Percentiles rank a stretch among this genome's conserved stretches.
Conservation (phyloP, 2,888 invertebrate species). For the Cheiracanthium punctorium region DNA sequence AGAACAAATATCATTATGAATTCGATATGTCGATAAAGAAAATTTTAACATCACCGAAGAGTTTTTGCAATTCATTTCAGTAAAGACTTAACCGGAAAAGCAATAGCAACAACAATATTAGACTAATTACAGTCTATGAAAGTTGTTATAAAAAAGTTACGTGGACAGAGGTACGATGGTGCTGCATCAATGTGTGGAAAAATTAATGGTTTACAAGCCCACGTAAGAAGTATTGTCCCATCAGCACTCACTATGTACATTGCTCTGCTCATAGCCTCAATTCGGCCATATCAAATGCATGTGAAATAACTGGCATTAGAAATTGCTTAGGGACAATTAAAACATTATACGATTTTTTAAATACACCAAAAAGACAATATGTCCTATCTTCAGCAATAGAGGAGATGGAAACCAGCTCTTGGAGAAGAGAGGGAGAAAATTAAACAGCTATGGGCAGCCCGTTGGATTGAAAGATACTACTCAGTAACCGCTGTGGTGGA, state of each 20-base stretch:
- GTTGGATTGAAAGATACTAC: not conserved
- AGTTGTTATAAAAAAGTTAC: no score
- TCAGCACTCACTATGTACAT: no score
- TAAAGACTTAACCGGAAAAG: no score
- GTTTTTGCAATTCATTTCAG: slow-evolving; percentile 5
- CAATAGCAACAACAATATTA: no score
- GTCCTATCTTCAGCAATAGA: not conserved
- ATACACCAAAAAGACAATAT: no score
- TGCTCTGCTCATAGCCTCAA: not conserved
- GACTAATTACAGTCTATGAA: no score
- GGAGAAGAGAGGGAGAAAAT: not conserved
- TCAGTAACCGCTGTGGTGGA: not conserved
- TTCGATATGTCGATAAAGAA: no score
- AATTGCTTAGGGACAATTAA: no score
- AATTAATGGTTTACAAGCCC: slow-evolving; percentile 4
- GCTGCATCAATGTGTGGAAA: not conserved
- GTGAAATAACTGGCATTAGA: no score
- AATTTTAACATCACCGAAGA: not conserved
- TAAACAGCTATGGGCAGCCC: not conserved
- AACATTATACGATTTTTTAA: no score
- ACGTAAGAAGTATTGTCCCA: no score
- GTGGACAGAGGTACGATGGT: not conserved
- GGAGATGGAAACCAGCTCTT: no score
- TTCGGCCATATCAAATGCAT: slow-evolving; percentile 5
- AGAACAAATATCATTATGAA: not conserved